Base-by-base conservation (phyloP, 1,140 invertebrate species). In the Formica selysi region DNA sequence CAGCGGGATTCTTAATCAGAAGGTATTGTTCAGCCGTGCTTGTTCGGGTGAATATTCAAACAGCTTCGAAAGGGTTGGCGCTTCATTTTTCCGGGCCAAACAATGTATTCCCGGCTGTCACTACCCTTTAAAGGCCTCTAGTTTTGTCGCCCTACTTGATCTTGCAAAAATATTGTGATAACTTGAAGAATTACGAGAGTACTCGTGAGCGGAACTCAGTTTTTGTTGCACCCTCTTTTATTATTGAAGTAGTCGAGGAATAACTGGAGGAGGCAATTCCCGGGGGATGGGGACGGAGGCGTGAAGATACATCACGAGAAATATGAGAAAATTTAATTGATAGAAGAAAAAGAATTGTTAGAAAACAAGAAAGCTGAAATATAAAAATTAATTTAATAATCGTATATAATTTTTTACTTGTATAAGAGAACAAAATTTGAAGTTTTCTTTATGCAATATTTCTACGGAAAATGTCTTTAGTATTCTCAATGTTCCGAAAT, bases 41-140 rank as follows among this genome's bases (percentile, higher is more conserved):
- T 81, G 86, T 89, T 87, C 73, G 90, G 90, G 81, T 92, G 92
- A 93, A 93, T 93, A 93, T 93, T 94, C 90, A 92, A 93, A 83
- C 85, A 89, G 85, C 85, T 85, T 91, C 87, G 89, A 86, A 93
- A 87, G 91, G 92, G 92, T 93, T 92, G 87, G 79, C 84, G 85
- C 74, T 81, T 87, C 80, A 81, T 87, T 92, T 51, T 87, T 65
- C 57, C 61, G 86, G 87, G 79, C 57, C 65, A 86, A 85, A 83
- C 73, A 79, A 86, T 68, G 71, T 84, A 71, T 84, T 41, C 74
- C 76, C 59, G 32, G 70, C 67, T 68, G 73, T 44, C 32, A n/a
- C n/a, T 4, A 41, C 4, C 26, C 13, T 26, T 51, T 19, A 16
- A 51, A 51, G 16, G 16, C 79, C 22, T 51, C 0, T 80, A 68